phyloP scores from a whole-genome alignment of 2,113 vertebrate genomes.

The Macrotus californicus region DNA sequence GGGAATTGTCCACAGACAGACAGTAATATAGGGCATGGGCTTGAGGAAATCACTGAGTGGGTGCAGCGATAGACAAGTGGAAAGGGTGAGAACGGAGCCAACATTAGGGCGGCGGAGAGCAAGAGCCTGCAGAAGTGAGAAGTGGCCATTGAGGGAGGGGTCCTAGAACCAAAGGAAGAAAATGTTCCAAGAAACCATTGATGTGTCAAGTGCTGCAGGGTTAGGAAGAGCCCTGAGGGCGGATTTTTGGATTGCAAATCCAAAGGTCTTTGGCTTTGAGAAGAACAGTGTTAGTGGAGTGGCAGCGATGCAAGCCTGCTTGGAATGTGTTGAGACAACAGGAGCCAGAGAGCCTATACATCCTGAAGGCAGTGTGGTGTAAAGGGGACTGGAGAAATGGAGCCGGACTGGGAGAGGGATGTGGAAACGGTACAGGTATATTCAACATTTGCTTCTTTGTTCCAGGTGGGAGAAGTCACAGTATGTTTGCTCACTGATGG shows the following conservation, averaged over 20 bases:
- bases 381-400: background rate
- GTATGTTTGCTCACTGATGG: background rate
- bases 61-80: background rate
- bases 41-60: background rate
- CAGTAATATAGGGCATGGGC: background rate
- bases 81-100: background rate
- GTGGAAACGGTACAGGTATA: background rate
- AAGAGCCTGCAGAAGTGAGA: background rate
- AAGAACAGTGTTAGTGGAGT: background rate
- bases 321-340: background rate
- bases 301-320: background rate
- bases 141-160: background rate
- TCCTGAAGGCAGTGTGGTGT: background rate
- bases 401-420: background rate
- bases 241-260: background rate
- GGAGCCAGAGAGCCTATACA: background rate
- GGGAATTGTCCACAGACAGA: background rate
- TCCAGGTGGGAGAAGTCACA: background rate
- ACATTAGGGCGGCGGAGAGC: background rate
- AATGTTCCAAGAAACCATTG: background rate
- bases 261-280: background rate
- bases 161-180: background rate
- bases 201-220: background rate
- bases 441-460: background rate
- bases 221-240: background rate